phyloP scores from a whole-genome alignment of 2,113 vertebrate genomes.

The Pollimyrus isidori region DNA sequence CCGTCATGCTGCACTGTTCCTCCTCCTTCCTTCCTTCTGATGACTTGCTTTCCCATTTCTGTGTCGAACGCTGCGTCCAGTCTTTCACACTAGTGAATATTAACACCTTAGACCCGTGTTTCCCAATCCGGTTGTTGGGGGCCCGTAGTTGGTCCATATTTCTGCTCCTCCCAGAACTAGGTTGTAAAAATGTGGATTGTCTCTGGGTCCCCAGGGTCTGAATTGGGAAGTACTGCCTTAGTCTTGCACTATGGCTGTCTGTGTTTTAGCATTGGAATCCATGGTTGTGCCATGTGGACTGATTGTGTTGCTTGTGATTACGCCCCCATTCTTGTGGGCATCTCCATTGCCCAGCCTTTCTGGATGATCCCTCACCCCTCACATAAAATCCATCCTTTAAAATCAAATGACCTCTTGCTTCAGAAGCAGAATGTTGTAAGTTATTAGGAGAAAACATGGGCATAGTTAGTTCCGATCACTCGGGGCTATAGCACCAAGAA shows the following conservation, averaged over 20 bases:
- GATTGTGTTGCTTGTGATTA: background rate
- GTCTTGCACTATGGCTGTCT: background rate
- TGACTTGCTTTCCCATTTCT: background rate
- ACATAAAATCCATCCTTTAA: background rate
- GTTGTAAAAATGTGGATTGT: background rate
- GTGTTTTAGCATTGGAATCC: background rate
- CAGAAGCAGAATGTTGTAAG: background rate
- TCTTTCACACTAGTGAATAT: background rate
- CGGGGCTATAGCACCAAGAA: too few species aligned
- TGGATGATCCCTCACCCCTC: background rate
- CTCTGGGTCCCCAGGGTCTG: background rate
- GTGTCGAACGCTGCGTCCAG: background rate
- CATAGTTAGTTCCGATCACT: background rate
- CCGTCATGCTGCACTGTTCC: background rate
- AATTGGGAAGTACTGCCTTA: background rate
- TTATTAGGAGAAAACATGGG: background rate
- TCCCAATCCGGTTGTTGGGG: background rate
- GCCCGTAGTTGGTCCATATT: background rate
- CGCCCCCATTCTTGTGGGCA: background rate
- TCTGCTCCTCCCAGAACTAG: background rate
- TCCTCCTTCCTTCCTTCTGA: background rate
- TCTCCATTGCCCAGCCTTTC: background rate
- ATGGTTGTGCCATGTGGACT: background rate
- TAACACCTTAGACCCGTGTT: background rate
- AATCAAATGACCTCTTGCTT: background rate